A percentile compares a stretch with the other conserved stretches of the same genome.
Conservation (phyloP, 2,888 invertebrate genomes). For the Stenodema calcarata region DNA sequence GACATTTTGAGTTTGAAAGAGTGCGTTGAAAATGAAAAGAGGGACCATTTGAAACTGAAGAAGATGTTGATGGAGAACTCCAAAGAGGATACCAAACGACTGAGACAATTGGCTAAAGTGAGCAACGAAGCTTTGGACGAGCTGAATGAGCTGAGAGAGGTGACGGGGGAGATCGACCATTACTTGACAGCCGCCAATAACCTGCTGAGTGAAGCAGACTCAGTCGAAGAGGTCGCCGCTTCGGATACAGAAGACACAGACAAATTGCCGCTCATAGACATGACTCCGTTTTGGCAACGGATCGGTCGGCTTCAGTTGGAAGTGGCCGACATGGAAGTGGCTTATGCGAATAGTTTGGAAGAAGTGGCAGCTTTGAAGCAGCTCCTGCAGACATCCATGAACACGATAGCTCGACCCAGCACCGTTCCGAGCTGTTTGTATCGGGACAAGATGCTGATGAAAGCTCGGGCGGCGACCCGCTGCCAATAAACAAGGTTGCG, state of each 20-base stretch:
- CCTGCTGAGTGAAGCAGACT: slow-evolving; percentile 30
- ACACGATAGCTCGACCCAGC: slow-evolving; percentile 66
- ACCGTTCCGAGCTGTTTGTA: slow-evolving; percentile 52
- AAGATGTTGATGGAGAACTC: slow-evolving; percentile 63
- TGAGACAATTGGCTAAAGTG: slow-evolving; percentile 69
- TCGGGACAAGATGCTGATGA: slow-evolving; percentile 37
- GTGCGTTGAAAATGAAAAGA: slow-evolving; percentile 52
- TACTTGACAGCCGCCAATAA: slow-evolving; percentile 4
- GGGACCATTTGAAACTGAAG: slow-evolving; percentile 52
- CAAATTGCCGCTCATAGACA: slow-evolving; percentile 62
- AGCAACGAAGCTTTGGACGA: slow-evolving; percentile 67
- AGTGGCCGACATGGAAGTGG: slow-evolving; percentile 64
- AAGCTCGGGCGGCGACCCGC: not conserved
- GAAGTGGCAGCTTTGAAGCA: slow-evolving; percentile 72
- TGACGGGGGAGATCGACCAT: slow-evolving; percentile 29
- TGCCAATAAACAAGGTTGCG: not conserved
- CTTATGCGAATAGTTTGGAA: slow-evolving; percentile 59
- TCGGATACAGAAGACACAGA: slow-evolving; percentile 53
- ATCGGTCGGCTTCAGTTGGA: slow-evolving; percentile 71
- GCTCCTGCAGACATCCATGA: slow-evolving; percentile 69
- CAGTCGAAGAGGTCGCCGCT: not conserved
- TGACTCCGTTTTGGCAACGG: slow-evolving; percentile 67
- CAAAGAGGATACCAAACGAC: slow-evolving; percentile 64
- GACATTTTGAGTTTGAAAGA: slow-evolving; percentile 59
- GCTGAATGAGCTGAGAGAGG: slow-evolving; percentile 9